These are phyloP conservation scores for Tetrax tetrax DNA, from an alignment of 2,113 vertebrate species.

Conservation along the genomic window DNA sequence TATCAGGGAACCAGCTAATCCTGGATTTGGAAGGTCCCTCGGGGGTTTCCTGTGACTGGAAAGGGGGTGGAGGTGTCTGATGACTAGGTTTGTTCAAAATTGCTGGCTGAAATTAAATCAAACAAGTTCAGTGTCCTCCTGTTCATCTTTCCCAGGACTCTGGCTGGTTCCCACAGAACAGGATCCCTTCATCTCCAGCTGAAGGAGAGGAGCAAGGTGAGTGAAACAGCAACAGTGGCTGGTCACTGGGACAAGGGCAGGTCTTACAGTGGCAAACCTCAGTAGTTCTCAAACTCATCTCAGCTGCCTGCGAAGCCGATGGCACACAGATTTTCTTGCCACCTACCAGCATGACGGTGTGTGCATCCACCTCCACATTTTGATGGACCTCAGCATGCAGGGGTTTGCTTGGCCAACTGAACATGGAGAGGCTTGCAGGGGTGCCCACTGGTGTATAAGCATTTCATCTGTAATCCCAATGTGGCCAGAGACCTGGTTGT, in stretches of 20 bases:
- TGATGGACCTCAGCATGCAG: not conserved
- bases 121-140: not conserved
- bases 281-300: not conserved
- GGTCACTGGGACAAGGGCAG: not conserved
- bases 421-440: not conserved
- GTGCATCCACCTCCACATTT: not conserved
- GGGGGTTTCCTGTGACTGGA: not conserved
- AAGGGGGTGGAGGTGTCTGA: not conserved
- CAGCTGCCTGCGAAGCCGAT: not conserved
- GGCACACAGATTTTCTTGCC: not conserved
- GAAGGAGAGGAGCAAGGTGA: not conserved
- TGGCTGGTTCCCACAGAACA: not conserved
- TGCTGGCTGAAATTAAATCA: not conserved
- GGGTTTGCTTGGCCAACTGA: not conserved
- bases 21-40: conserved; percentile 6
- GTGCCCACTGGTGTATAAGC: not conserved
- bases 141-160: not conserved
- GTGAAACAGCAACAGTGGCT: not conserved
- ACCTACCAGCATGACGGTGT: accelerated
- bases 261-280: not conserved
- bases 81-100: not conserved
- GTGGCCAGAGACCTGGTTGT: not conserved
- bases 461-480: not conserved
- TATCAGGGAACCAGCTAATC: not conserved
- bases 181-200: not conserved